Percentiles rank a stretch among this genome's conserved stretches.
Conservation (phyloP, 2,113 vertebrate species). For the Brachirus orientalis region DNA sequence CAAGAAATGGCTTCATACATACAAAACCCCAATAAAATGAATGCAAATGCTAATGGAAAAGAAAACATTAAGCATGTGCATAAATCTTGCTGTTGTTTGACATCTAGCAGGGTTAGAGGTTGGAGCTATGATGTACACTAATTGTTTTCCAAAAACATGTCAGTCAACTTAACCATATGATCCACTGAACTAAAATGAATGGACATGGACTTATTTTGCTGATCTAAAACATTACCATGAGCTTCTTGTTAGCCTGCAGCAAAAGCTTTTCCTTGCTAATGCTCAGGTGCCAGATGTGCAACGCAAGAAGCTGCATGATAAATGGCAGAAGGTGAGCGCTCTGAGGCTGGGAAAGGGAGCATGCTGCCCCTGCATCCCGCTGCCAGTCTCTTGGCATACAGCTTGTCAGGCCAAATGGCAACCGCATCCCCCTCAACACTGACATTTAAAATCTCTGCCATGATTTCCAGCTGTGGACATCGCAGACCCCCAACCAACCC, state of each 20-base stretch:
- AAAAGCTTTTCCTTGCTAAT: conserved; percentile 44
- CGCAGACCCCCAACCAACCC: conserved; percentile 29
- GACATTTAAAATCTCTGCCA: conserved; percentile 84
- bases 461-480: conserved; percentile 79
- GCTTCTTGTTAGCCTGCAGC: conserved; percentile 61
- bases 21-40: too few relatives aligned
- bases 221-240: conserved; percentile 42
- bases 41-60: too few relatives aligned
- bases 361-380: conserved; percentile 63
- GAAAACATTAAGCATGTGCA: too few relatives aligned
- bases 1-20: too few relatives aligned
- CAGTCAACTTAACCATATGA: background rate
- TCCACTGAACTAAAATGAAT: background rate
- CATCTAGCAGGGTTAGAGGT: too few relatives aligned
- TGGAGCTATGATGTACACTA: too few relatives aligned
- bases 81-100: too few relatives aligned
- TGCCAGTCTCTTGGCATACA: conserved; percentile 73
- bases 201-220: conserved; percentile 29
- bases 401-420: conserved; percentile 78
- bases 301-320: conserved; percentile 71
- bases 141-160: too few relatives aligned
- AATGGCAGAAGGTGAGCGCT: conserved; percentile 78
- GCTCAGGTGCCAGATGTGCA: conserved; percentile 73
- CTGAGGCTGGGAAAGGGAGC: conserved; percentile 57
- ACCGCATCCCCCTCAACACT: conserved; percentile 70